A percentile compares a stretch with the other conserved stretches of the same genome.
Evolutionary conservation across 2,888 invertebrate species (phyloP).

Genomic region (Philereme vetulata): DNA sequence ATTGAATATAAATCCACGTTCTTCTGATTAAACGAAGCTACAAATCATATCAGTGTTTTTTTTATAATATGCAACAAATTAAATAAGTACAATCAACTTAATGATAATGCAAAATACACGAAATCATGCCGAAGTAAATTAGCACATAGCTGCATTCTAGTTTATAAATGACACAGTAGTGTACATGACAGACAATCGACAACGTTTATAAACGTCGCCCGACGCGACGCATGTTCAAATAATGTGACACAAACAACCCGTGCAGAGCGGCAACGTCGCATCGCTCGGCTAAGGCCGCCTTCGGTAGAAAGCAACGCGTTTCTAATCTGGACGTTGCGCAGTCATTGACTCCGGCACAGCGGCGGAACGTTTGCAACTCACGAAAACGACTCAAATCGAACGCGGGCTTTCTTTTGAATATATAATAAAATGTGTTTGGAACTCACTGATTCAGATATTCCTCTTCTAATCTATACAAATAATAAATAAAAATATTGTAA

Average conservation of each 20-base stretch:
- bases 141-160: conserved; percentile 28
- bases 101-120: conserved; percentile 7
- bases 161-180: conserved; percentile 22
- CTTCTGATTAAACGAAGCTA: neutral
- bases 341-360: conserved; percentile 81
- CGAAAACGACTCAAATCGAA: conserved; percentile 42
- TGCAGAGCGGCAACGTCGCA: conserved; percentile 66
- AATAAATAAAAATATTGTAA: neutral
- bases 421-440: conserved; percentile 17
- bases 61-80: neutral
- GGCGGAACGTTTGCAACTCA: conserved; percentile 50
- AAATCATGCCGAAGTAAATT: conserved; percentile 20
- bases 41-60: neutral
- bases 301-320: conserved; percentile 78
- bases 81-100: conserved; percentile 1
- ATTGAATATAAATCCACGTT: neutral
- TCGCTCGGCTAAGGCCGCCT: conserved; percentile 66
- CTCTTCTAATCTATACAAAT: too few relatives aligned
- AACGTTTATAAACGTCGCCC: conserved; percentile 19
- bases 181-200: conserved; percentile 28
- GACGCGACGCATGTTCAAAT: conserved; percentile 32
- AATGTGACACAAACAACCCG: conserved; percentile 42
- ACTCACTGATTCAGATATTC: neutral
- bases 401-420: conserved; percentile 38
- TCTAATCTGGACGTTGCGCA: conserved; percentile 77